Evolutionary conservation across 2,113 vertebrate species (phyloP), one percentile per base, ranked within the genome.

Genomic region (Albula goreensis): DNA sequence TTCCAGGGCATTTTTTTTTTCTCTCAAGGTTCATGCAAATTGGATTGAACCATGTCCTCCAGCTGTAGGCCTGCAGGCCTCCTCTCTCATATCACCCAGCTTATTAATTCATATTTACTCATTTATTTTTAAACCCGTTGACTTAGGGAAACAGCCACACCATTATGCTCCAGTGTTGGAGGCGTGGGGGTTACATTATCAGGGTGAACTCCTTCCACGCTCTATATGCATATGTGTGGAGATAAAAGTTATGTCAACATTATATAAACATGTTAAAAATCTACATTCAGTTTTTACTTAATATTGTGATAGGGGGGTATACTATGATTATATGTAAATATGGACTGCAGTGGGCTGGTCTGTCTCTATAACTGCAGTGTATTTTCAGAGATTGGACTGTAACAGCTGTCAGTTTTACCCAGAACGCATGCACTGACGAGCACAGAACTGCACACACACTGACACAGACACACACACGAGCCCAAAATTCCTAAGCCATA

Each of bases 51-150:
- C 87, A 25, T 90, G 88, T 90, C 88, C 91, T 87, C 92, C 89
- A 78, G 88, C 89, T 89, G 89, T 80, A 48, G 78, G 52, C 85
- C 85, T 81, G 87, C 79, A 84, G 90, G 85, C 87, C 87, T 74
- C 70, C 13, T 82, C 50, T 56, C 91, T 89, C 53, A 89, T 89
- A 90, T 93, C 90, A 91, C 89, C 90, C 89, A 89, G 90, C 89
- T 92, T 91, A 93, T 93, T 94, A 91, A 93, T 93, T 94, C 92
- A 91, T 93, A 95, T 95, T 94, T 93, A 93, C 91, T 94, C 90
- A 92, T 93, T 92, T 93, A 92, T 93, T 94, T 93, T 93, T 92
- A 92, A 92, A 92, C 63, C 89, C 63, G 85, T 82, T 87, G 90
- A 91, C 88, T 89, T 91, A 90, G 91, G 92, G 91, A 91, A 88